Evolutionary conservation across 30 jellyfish, hydroid and myxozoan genomes (phyloP).

Genomic region (Nemopilema nomurai): DNA sequence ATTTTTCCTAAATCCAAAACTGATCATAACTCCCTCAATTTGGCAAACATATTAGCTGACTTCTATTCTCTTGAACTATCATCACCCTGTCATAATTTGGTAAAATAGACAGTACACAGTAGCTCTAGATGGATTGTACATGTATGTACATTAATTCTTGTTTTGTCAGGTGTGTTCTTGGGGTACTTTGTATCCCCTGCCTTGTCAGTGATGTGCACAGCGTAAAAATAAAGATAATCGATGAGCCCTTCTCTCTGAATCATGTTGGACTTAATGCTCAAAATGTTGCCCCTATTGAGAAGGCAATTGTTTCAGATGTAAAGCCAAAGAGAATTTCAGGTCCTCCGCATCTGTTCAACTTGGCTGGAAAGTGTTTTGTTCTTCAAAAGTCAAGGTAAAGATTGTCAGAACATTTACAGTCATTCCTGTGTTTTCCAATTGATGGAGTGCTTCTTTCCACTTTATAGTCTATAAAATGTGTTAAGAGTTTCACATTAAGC

Average conservation of each 20-base stretch:
- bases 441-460: too few species aligned
- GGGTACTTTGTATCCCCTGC: neutral
- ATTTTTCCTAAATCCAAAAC: too few species aligned
- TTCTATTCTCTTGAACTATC: too few species aligned
- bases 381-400: slow-evolving; percentile 55
- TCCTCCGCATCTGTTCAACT: slow-evolving; percentile 59
- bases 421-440: neutral
- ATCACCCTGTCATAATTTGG: too few species aligned
- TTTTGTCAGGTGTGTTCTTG: neutral
- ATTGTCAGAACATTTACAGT: neutral
- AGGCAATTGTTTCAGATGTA: slow-evolving; percentile 25
- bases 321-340: slow-evolving; percentile 54
- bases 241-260: slow-evolving; percentile 60
- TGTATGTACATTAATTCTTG: neutral
- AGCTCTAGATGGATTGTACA: too few species aligned
- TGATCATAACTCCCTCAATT: too few species aligned
- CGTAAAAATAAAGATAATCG: slow-evolving; percentile 45
- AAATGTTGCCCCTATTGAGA: slow-evolving; percentile 29
- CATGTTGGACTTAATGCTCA: slow-evolving; percentile 40
- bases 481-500: too few species aligned
- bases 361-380: slow-evolving; percentile 55
- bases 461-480: too few species aligned
- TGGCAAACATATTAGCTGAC: too few species aligned
- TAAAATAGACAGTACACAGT: too few species aligned
- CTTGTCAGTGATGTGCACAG: neutral